phyloP scores from a whole-genome alignment of 1,140 invertebrate genomes.

The Drosophila rufa region DNA sequence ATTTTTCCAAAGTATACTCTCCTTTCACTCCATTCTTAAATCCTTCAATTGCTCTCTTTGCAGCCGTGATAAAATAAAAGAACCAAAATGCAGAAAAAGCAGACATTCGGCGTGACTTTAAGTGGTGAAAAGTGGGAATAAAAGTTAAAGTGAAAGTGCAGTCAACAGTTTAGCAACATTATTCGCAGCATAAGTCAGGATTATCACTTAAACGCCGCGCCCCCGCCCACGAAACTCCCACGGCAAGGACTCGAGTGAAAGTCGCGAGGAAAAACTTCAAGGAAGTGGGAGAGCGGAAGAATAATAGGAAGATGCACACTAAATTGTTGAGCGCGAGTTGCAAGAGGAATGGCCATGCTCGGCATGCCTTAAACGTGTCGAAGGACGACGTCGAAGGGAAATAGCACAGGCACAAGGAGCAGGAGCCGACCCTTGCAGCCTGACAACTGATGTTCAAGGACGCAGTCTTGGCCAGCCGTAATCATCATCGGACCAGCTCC shows the following conservation, averaged over 20 bases:
- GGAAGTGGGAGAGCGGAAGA: constrained; percentile 33
- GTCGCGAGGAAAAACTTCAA: constrained; percentile 46
- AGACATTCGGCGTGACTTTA: constrained; percentile 31
- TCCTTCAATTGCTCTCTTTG: neutral
- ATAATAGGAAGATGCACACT: constrained; percentile 58
- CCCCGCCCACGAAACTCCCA: constrained; percentile 12
- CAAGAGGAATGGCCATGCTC: constrained; percentile 48
- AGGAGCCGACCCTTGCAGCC: constrained; percentile 19
- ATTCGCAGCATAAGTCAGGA: constrained; percentile 76
- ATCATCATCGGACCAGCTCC: constrained; percentile 18
- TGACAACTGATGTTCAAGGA: constrained; percentile 69
- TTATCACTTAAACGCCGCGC: constrained; percentile 69
- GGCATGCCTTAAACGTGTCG: constrained; percentile 26
- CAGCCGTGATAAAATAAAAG: neutral
- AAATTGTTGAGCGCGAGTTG: constrained; percentile 66
- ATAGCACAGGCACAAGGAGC: constrained; percentile 14
- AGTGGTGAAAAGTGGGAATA: constrained; percentile 17
- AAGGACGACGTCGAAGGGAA: constrained; percentile 22
- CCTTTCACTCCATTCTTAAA: neutral
- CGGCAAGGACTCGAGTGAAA: constrained; percentile 48
- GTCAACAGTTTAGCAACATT: constrained; percentile 76
- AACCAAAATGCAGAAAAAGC: neutral
- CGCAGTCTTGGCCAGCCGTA: constrained; percentile 33
- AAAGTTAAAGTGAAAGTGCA: constrained; percentile 43
- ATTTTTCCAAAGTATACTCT: neutral